Base-by-base conservation (phyloP, 2,113 vertebrate genomes). In the Rhinolophus ferrumequinum region DNA sequence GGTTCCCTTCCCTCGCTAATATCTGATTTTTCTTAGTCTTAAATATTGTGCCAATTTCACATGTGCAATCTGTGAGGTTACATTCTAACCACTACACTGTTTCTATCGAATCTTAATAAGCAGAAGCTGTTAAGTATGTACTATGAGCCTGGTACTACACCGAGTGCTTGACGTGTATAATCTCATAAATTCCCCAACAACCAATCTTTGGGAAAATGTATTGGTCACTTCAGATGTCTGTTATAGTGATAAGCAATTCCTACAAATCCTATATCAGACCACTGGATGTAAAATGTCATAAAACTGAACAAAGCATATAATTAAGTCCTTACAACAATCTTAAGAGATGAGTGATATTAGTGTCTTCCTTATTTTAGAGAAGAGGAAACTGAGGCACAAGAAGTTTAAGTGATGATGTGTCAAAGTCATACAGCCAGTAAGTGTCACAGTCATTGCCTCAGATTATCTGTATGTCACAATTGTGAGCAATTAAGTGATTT, bases 401-500 rank as follows among this genome's bases (percentile, higher is more conserved):
- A 97, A 89, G 60, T 70, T 88, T 82, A 88, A 88, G 41, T 24
- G 47, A 83, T n/a, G 30, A 80, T 75, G 22, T 79, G 60, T 85
- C 72, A 60, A 81, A 79, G 54, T 81, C 54, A 94, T 18, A 70
- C 2, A 81, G 62, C 14, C 60, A 58, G 41, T 47, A 77, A 85
- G n/a, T 77, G 22, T 13, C 26, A 50, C 1, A 2, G 24, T 24
- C 80, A 56, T 62, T 88, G 35, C 67, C 52, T 82, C 28, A 5
- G 44, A 67, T 89, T 56, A 77, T 70, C 44, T 89, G 56, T 95
- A 2, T 62, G 60, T 72, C 67, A 60, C 44, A 81, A 56, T 88
- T 47, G 88, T 93, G 28, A 89, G 15, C 75, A 94, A 96, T 96
- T 72, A 85, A 96, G 56, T 79, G n/a, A 86, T 75, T 82, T 88